Evolutionary conservation across 2,797 vertebrate genomes (phyloP).

Genomic region (Molossus molossus): DNA sequence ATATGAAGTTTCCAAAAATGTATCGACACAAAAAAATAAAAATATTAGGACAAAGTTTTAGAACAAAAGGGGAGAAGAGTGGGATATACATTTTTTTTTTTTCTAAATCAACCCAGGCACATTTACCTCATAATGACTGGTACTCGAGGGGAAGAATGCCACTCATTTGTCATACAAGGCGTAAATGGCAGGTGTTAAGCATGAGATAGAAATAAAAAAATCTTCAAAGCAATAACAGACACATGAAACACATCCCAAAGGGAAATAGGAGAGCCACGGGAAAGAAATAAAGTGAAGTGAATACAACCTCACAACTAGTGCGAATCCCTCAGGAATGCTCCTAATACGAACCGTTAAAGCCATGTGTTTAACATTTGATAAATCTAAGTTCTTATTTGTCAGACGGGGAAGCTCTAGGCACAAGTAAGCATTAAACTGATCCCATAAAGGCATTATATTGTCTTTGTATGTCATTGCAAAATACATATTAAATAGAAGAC

Average conservation of each 20-base stretch:
- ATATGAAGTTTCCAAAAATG: constrained; percentile 47
- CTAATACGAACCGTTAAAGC: constrained; percentile 78
- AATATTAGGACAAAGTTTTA: not conserved
- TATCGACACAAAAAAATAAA: constrained; percentile 30
- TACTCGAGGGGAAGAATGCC: not conserved
- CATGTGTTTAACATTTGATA: constrained; percentile 85
- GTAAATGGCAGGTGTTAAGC: constrained; percentile 82
- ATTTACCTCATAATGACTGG: constrained; percentile 61
- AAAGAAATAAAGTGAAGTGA: constrained; percentile 84
- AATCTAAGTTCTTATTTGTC: constrained; percentile 76
- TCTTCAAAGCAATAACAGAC: constrained; percentile 85
- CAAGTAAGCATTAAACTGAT: constrained; percentile 68
- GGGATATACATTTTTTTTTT: not conserved
- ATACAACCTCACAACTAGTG: constrained; percentile 81
- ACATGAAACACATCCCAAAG: constrained; percentile 81
- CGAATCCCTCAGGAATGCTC: constrained; percentile 77
- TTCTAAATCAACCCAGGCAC: not conserved
- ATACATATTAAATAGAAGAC: not conserved
- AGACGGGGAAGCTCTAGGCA: constrained; percentile 30
- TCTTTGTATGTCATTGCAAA: constrained; percentile 69
- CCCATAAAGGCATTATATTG: constrained; percentile 28
- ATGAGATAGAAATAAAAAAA: constrained; percentile 83
- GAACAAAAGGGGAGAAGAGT: not conserved
- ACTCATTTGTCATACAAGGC: constrained; percentile 71
- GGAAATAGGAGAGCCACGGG: constrained; percentile 77